Conservation (phyloP, 2,797 vertebrate species). For the Melanotaenia pygmaea region DNA sequence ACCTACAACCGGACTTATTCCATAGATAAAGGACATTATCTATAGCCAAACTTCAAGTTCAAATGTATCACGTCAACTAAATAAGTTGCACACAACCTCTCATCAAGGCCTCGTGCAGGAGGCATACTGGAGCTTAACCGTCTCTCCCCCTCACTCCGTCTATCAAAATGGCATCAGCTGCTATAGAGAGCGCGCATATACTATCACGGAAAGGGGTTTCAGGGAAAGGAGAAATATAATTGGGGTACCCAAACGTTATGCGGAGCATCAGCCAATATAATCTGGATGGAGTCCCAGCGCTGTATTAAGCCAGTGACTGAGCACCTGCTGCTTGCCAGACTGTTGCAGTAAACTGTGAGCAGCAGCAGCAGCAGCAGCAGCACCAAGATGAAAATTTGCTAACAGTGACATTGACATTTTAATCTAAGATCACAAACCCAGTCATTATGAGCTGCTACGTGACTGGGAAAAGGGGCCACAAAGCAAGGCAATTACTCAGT, state of each 20-base stretch:
- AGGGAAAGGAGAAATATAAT: conserved; percentile 57
- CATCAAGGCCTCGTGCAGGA: conserved; percentile 40
- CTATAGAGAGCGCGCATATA: conserved; percentile 38
- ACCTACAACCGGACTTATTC: neutral
- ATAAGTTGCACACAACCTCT: conserved; percentile 31
- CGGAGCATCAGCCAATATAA: conserved; percentile 62
- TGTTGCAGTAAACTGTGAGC: conserved; percentile 78
- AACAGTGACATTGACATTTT: conserved; percentile 68
- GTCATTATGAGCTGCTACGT: conserved; percentile 26
- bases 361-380: conserved; percentile 58
- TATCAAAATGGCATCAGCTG: conserved; percentile 61
- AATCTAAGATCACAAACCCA: conserved; percentile 52
- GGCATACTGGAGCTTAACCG: conserved; percentile 35
- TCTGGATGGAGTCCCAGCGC: conserved; percentile 72
- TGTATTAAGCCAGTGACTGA: conserved; percentile 75
- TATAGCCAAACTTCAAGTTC: conserved; percentile 7
- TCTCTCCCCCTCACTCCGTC: conserved; percentile 17
- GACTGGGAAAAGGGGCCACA: conserved; percentile 6
- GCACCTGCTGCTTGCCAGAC: conserved; percentile 82
- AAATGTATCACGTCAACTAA: conserved; percentile 20
- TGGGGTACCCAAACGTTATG: conserved; percentile 48
- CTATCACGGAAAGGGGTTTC: conserved; percentile 51
- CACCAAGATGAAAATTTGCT: conserved; percentile 37
- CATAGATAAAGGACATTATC: neutral
- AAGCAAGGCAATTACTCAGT: conserved; percentile 7